Percentiles rank a stretch among this genome's conserved stretches.
Conservation (phyloP, 2,888 invertebrate species). For the Psococerastis gibbosa region DNA sequence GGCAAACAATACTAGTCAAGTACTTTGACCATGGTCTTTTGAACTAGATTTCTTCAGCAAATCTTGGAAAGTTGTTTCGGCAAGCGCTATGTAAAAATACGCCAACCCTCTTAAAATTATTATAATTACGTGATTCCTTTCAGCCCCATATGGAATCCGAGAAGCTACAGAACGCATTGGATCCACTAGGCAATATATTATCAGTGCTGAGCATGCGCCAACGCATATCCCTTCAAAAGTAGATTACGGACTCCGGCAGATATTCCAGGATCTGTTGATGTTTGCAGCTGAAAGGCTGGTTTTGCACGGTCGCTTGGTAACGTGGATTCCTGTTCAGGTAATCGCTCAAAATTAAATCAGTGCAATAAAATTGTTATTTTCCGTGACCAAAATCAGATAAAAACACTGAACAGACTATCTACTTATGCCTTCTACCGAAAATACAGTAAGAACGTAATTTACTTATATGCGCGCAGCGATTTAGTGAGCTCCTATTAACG, state of each 20-base stretch:
- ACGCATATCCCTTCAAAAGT: slow-evolving; percentile 70
- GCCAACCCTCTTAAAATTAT: too few relatives aligned
- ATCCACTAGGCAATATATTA: slow-evolving; percentile 29
- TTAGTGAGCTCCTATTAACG: too few relatives aligned
- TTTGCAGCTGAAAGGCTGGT: slow-evolving; percentile 63
- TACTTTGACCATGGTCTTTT: too few relatives aligned
- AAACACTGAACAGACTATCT: too few relatives aligned
- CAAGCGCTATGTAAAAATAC: too few relatives aligned
- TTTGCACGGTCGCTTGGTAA: slow-evolving; percentile 66
- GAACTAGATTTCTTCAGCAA: too few relatives aligned
- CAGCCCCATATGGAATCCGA: slow-evolving; percentile 94
- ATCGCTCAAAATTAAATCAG: slow-evolving; percentile 13
- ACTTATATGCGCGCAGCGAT: too few relatives aligned
- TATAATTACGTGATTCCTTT: too few relatives aligned
- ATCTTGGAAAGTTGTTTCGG: too few relatives aligned
- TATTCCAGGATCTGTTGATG: slow-evolving; percentile 66
- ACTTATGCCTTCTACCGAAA: too few relatives aligned
- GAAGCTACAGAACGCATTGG: slow-evolving; percentile 83
- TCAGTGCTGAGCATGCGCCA: slow-evolving; percentile 42
- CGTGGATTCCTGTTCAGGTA: slow-evolving; percentile 88
- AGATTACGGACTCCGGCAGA: slow-evolving; percentile 61
- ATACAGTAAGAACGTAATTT: too few relatives aligned
- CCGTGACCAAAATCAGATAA: neutral
- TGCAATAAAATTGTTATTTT: slow-evolving; percentile 8
- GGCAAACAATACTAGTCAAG: too few relatives aligned